Percentiles rank a stretch among this genome's conserved stretches.
These are phyloP conservation scores for Blera fallax DNA, from an alignment of 2,888 invertebrate species.

Conservation along the genomic window DNA sequence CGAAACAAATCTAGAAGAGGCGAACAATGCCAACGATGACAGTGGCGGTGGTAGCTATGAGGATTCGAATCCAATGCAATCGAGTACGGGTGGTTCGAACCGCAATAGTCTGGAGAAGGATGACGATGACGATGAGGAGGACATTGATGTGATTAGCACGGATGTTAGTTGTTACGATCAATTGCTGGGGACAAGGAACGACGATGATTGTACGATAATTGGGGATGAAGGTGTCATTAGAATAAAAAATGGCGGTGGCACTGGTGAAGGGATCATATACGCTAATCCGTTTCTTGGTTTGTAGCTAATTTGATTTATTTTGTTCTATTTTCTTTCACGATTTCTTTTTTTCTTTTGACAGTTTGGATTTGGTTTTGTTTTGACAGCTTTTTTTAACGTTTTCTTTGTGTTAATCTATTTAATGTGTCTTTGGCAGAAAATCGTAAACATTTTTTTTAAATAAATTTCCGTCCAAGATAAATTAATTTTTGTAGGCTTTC, in stretches of 20 bases:
- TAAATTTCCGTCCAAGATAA: background rate
- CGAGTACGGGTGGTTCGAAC: constrained; percentile 80
- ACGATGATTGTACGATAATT: constrained; percentile 79
- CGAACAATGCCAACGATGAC: constrained; percentile 80
- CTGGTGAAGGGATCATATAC: constrained; percentile 80
- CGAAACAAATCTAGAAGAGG: constrained; percentile 80
- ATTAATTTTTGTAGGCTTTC: background rate
- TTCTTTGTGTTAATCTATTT: constrained; percentile 12
- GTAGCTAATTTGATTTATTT: constrained; percentile 75
- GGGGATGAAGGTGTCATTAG: constrained; percentile 77
- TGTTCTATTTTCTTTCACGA: constrained; percentile 26
- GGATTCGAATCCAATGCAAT: constrained; percentile 81
- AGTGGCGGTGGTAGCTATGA: constrained; percentile 81
- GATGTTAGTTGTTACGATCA: constrained; percentile 81
- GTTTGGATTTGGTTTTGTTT: background rate
- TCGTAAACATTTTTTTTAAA: constrained; percentile 38
- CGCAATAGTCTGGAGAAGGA: constrained; percentile 81
- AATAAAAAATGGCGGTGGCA: constrained; percentile 74
- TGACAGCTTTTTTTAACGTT: constrained; percentile 10
- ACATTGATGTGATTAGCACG: constrained; percentile 81
- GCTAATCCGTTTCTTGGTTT: constrained; percentile 82
- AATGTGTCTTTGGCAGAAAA: background rate
- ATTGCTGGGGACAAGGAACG: constrained; percentile 79
- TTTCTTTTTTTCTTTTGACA: constrained; percentile 43
- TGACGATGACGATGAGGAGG: constrained; percentile 81